Percentiles rank a stretch among this genome's conserved stretches.
Evolutionary conservation across 2,113 vertebrate species (phyloP).

Genomic region (Tetrax tetrax): DNA sequence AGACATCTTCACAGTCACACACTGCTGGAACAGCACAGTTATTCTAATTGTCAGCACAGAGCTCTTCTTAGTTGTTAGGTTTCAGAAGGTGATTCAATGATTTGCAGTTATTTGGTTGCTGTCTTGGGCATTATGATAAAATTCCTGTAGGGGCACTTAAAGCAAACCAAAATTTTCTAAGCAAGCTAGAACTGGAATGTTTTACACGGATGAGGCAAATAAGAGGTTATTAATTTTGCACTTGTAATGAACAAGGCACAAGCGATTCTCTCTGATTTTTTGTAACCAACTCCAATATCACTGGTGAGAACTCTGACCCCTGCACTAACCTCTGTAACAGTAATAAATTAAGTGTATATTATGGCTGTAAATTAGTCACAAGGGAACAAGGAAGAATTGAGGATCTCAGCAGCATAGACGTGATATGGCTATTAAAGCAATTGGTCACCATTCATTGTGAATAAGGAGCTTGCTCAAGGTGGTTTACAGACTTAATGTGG

Average conservation of each 20-base stretch:
- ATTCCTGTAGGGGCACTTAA: neutral
- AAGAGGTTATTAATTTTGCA: neutral
- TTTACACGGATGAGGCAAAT: neutral
- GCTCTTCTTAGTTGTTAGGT: neutral
- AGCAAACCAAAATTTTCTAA: neutral
- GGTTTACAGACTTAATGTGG: neutral
- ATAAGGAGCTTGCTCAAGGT: neutral
- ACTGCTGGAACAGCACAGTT: neutral
- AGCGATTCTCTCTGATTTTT: neutral
- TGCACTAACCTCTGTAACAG: neutral
- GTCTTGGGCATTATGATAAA: neutral
- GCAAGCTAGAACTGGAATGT: neutral
- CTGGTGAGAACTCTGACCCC: neutral
- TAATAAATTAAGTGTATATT: neutral
- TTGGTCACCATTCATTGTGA: neutral
- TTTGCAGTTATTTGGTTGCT: neutral
- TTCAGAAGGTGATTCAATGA: neutral
- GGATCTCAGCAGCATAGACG: neutral
- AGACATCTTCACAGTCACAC: neutral
- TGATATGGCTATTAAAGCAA: neutral
- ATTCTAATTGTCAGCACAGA: neutral
- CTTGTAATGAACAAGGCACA: neutral
- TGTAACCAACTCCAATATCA: neutral
- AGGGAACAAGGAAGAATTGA: neutral
- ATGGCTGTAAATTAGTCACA: neutral